A percentile compares a stretch with the other conserved stretches of the same genome.
These are phyloP conservation scores for Idaea straminata DNA, from an alignment of 2,888 invertebrate genomes.

Conservation along the genomic window DNA sequence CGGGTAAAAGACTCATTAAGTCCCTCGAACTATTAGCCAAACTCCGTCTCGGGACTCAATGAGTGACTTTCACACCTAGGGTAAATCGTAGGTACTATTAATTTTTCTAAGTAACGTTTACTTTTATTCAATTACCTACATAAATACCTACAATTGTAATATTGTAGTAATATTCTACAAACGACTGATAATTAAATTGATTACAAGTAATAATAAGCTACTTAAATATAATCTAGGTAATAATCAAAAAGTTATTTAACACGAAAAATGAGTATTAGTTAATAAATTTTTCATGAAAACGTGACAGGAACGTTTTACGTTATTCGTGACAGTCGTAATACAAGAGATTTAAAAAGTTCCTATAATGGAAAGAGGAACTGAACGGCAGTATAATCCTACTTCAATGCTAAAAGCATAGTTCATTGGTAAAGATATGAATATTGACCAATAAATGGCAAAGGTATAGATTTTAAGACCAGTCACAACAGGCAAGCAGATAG, in stretches of 20 bases:
- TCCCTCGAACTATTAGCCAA: too few relatives aligned
- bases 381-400: too few relatives aligned
- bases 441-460: too few relatives aligned
- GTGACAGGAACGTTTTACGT: neutral
- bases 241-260: neutral
- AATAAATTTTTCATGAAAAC: neutral
- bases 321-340: neutral
- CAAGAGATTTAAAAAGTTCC: neutral
- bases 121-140: neutral
- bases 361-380: neutral
- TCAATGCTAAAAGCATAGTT: too few relatives aligned
- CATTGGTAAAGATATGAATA: too few relatives aligned
- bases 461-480: too few relatives aligned
- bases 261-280: neutral
- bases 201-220: neutral
- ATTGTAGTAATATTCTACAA: neutral
- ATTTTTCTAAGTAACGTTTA: too few relatives aligned
- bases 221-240: neutral
- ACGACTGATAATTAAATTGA: neutral
- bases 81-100: too few relatives aligned
- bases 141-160: neutral
- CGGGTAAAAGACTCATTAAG: too few relatives aligned
- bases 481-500: too few relatives aligned
- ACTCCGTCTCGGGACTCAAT: too few relatives aligned
- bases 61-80: too few relatives aligned